Evolutionary conservation across 2,113 vertebrate genomes (phyloP), one percentile per base, ranked within the genome.

Genomic region (Sceloporus undulatus): DNA sequence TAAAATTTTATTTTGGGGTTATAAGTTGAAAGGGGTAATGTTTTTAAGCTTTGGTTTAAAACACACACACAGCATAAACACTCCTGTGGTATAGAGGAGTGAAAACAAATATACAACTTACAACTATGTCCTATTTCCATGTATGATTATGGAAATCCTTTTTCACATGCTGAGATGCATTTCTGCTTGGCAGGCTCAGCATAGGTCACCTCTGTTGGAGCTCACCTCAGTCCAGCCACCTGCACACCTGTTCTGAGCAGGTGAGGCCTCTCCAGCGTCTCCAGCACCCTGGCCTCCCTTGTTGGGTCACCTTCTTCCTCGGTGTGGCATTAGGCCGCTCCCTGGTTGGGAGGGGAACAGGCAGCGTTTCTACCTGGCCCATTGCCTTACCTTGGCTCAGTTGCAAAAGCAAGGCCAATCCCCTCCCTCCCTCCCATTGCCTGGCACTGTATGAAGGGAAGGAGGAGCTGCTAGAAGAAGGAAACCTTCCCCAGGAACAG

Each of bases 401-500:
- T 54, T 85, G 88, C 54, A 71, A 62, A 85, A 56, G 76, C 66
- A 89, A 76, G 82, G 82, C 88, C 25, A 25, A 27, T 85, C 76
- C 76, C 87, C 82, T 82, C 70, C 78, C 54, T 88, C 27, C 87
- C 82, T 79, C 92, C 94, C 91, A 89, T 93, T 0, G 88, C 93
- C 90, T 95, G 95, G 95, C 94, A 95, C 92, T 0, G 89, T 87
- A 77, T 87, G 82, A 40, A 59, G 0, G 92, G 94, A 11, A 95
- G 95, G 95, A 94, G 94, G 94, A 94, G 95, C 91, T 93, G 92
- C 65, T 52, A 59, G 11, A 25, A 59, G 91, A 40, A 85, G 89
- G 5, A 2, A 91, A 90, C 86, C 92, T 89, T 92, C 90, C 92
- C 93, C 90, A 90, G 94, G 95, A 94, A 91, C 95, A 91, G 59